Percentiles rank a stretch among this genome's conserved stretches.
These are phyloP conservation scores for Nipponia nippon DNA, from an alignment of 2,113 vertebrate genomes.

Conservation along the genomic window DNA sequence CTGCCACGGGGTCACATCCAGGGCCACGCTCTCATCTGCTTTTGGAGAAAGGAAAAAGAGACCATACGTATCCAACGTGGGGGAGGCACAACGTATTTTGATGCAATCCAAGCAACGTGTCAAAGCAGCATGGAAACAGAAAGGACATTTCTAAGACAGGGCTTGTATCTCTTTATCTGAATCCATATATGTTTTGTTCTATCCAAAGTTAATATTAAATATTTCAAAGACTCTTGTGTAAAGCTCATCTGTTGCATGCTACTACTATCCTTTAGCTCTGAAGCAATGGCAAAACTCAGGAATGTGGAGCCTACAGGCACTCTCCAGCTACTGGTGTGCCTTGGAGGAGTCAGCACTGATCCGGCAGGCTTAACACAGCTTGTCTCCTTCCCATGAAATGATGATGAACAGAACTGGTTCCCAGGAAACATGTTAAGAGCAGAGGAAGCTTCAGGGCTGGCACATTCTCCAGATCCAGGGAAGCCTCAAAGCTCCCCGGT, in stretches of 20 bases:
- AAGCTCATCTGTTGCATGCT: background rate
- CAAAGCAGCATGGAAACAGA: background rate
- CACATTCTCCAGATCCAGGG: background rate
- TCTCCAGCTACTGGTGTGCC: background rate
- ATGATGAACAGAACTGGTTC: background rate
- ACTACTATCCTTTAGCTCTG: background rate
- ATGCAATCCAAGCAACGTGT: background rate
- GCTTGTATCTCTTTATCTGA: background rate
- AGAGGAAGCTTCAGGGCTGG: background rate
- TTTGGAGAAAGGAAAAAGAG: background rate
- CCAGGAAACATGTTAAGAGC: background rate
- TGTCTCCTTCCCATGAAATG: background rate
- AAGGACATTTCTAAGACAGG: background rate
- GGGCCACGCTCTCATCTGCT: background rate
- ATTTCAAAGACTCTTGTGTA: background rate
- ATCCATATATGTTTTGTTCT: background rate
- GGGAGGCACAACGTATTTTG: background rate
- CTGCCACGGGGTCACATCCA: background rate
- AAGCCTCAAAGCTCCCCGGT: background rate
- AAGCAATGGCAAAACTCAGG: background rate
- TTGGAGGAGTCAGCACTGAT: background rate
- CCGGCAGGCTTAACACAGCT: background rate
- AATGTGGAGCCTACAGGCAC: background rate
- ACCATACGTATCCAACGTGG: rapidly evolving
- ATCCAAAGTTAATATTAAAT: background rate